phyloP scores from a whole-genome alignment of 2,113 vertebrate species.

The Lepus timidus region DNA sequence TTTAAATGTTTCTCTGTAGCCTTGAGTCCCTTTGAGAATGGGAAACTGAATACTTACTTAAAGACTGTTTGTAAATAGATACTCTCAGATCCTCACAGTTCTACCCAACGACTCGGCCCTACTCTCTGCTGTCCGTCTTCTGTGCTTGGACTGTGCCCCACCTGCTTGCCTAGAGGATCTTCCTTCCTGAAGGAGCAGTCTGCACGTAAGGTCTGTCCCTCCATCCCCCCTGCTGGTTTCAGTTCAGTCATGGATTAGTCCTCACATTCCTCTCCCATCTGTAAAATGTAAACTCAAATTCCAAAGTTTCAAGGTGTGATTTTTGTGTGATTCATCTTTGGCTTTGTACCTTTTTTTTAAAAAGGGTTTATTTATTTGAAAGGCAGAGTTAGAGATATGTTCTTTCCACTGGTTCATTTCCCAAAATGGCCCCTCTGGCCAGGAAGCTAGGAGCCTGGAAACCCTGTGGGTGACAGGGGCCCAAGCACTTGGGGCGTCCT shows the following conservation, averaged over 20 bases:
- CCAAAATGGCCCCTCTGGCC: too few species aligned
- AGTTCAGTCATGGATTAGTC: neutral
- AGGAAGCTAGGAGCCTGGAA: too few species aligned
- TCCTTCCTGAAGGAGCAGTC: neutral
- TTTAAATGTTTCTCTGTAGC: neutral
- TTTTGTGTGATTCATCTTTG: neutral
- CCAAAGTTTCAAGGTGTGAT: neutral
- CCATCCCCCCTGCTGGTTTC: rapidly evolving
- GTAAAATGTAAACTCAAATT: neutral
- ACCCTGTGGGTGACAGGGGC: too few species aligned
- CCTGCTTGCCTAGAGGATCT: neutral
- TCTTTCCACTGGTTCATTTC: neutral
- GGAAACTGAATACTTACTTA: neutral
- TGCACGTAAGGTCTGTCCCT: neutral
- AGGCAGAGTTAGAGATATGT: too few species aligned
- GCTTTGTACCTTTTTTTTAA: too few species aligned
- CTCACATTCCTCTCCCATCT: too few species aligned
- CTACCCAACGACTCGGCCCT: too few species aligned
- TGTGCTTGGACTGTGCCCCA: neutral
- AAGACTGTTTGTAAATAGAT: neutral
- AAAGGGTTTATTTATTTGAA: too few species aligned
- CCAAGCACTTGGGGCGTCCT: too few species aligned
- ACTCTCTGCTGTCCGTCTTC: too few species aligned
- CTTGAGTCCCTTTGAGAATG: neutral
- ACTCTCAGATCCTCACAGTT: rapidly evolving